A percentile compares a stretch with the other conserved stretches of the same genome.
These are phyloP conservation scores for Thalassoma bifasciatum DNA, from an alignment of 2,113 vertebrate genomes.

Conservation along the genomic window DNA sequence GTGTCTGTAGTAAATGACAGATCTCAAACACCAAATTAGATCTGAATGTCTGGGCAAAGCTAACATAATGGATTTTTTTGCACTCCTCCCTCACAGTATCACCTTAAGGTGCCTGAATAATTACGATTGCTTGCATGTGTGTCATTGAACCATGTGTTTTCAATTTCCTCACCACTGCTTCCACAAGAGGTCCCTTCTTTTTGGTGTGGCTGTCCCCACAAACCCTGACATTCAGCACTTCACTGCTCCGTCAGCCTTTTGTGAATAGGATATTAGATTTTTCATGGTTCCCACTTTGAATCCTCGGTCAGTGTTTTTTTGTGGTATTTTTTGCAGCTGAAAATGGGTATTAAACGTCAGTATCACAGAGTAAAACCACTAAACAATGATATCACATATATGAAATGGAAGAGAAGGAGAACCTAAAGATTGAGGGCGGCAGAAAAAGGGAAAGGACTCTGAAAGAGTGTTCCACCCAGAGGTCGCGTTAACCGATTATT, in stretches of 20 bases:
- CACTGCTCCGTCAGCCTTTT: too few species aligned
- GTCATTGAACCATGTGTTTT: conserved; percentile 2
- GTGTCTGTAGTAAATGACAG: too few species aligned
- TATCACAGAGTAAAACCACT: conserved; percentile 75
- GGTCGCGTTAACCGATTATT: too few species aligned
- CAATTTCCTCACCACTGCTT: not conserved
- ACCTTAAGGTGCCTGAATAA: not conserved
- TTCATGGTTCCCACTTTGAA: too few species aligned
- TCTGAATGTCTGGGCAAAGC: too few species aligned
- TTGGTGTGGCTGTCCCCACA: too few species aligned
- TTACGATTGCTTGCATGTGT: conserved; percentile 1
- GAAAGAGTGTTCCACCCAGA: not conserved
- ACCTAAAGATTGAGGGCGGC: conserved; percentile 41
- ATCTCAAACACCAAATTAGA: too few species aligned
- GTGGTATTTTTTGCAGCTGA: conserved; percentile 61
- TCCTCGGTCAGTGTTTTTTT: not conserved
- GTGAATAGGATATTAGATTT: too few species aligned
- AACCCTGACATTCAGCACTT: too few species aligned
- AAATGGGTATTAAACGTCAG: too few species aligned
- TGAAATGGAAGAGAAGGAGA: conserved; percentile 70
- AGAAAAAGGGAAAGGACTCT: conserved; percentile 24
- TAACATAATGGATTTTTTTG: too few species aligned
- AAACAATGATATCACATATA: conserved; percentile 73
- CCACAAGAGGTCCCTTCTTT: not conserved
- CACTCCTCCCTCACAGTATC: not conserved